Conservation (phyloP, 2,888 invertebrate species). For the Eupithecia dodoneata region DNA sequence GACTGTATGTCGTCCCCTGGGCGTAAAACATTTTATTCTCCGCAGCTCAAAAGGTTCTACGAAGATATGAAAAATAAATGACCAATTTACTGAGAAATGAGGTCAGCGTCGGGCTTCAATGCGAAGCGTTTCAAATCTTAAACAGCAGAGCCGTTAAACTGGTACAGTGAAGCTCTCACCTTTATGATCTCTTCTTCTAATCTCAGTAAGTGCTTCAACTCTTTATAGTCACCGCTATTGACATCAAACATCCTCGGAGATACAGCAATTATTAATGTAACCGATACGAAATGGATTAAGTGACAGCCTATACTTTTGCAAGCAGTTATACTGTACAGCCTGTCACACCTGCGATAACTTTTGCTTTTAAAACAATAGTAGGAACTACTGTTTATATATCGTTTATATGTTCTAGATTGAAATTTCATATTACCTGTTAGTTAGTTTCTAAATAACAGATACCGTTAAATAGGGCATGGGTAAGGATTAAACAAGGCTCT, state of each 20-base stretch:
- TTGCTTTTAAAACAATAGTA: no score
- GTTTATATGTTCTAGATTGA: no score
- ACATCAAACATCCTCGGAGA: not conserved
- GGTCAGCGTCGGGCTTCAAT: constrained; percentile 8
- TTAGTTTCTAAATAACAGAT: not conserved
- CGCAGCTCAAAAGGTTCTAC: constrained; percentile 2
- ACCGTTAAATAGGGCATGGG: not conserved
- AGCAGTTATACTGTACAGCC: not conserved
- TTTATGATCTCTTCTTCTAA: constrained; percentile 9
- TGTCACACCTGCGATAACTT: no score
- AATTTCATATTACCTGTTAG: no score
- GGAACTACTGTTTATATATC: no score
- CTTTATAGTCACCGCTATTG: constrained; percentile 8
- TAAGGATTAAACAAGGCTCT: not conserved
- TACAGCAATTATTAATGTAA: not conserved
- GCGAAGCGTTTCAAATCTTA: constrained; percentile 5
- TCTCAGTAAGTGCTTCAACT: constrained; percentile 5
- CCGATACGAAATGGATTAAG: not conserved
- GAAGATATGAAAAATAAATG: constrained; percentile 12
- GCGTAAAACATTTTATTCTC: constrained; percentile 8
- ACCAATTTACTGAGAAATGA: constrained; percentile 11
- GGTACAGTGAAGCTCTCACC: constrained; percentile 8
- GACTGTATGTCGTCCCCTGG: constrained; percentile 17
- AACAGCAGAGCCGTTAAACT: constrained; percentile 7
- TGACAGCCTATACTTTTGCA: no score